Conservation (phyloP, 1,140 invertebrate genomes). For the Parasteatoda tepidariorum region DNA sequence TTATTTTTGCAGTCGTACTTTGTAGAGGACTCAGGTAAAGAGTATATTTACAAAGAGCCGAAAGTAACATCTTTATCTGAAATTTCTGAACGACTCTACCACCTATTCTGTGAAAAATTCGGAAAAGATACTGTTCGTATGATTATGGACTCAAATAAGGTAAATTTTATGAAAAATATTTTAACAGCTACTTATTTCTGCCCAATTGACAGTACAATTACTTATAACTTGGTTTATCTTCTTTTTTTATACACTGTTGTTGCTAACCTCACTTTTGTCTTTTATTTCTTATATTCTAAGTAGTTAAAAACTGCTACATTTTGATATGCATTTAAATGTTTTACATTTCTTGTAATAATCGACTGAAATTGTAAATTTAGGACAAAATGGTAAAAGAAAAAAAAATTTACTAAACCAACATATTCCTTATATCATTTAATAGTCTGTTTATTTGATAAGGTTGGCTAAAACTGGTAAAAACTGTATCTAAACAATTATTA, state of each 20-base stretch:
- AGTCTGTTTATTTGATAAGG: not conserved
- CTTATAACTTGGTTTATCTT: no score
- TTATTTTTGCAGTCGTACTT: conserved; percentile 78
- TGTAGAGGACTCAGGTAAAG: conserved; percentile 89
- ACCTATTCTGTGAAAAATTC: conserved; percentile 85
- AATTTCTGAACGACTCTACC: conserved; percentile 83
- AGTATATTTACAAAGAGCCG: conserved; percentile 96
- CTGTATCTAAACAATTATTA: not conserved
- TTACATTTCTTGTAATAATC: not conserved
- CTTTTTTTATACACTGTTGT: no score
- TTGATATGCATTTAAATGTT: not conserved
- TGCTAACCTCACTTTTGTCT: no score
- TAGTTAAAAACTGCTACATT: no score
- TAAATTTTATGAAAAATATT: conserved; percentile 22
- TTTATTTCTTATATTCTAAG: no score
- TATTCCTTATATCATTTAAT: not conserved
- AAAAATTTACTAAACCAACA: not conserved
- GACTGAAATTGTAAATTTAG: no score
- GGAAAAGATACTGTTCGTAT: conserved; percentile 86
- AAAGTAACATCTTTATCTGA: conserved; percentile 93
- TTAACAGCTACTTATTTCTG: not conserved
- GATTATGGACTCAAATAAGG: conserved; percentile 85
- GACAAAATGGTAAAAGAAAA: no score
- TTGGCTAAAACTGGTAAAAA: not conserved
- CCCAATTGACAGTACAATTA: no score